Percentiles rank a stretch among this genome's conserved stretches.
These are phyloP conservation scores for Strigamia maritima DNA, from an alignment of 2,888 invertebrate genomes.

Conservation along the genomic window DNA sequence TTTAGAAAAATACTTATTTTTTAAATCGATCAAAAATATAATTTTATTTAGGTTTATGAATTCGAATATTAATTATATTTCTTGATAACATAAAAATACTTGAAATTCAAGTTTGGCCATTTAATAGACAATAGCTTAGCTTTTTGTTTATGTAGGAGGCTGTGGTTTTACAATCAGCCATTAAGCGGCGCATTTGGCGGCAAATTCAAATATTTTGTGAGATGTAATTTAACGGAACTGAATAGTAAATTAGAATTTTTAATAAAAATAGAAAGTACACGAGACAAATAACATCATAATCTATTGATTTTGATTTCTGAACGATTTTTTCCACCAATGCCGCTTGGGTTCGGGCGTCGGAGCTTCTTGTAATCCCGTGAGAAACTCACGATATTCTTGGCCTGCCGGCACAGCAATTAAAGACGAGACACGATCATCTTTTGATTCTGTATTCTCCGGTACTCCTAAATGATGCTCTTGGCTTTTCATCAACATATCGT, in stretches of 20 bases:
- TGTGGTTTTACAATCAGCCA: background rate
- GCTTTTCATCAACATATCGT: background rate
- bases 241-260: background rate
- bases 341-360: background rate
- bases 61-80: background rate
- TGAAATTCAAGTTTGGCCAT: background rate
- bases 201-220: background rate
- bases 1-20: background rate
- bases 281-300: background rate
- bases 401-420: background rate
- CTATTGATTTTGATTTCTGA: no score
- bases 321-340: conserved; percentile 2
- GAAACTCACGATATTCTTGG: background rate
- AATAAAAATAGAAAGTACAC: background rate
- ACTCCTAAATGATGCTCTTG: conserved; percentile 3
- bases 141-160: background rate
- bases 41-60: background rate
- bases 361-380: background rate
- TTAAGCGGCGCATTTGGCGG: background rate
- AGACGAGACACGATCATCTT: background rate
- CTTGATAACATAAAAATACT: background rate
- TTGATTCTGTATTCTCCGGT: background rate
- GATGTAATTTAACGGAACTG: background rate
- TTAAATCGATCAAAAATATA: background rate
- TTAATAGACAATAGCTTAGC: no score